Percentiles rank a stretch among this genome's conserved stretches.
Conservation (phyloP, 2,888 invertebrate genomes). For the Heteromyza rotundicornis region DNA sequence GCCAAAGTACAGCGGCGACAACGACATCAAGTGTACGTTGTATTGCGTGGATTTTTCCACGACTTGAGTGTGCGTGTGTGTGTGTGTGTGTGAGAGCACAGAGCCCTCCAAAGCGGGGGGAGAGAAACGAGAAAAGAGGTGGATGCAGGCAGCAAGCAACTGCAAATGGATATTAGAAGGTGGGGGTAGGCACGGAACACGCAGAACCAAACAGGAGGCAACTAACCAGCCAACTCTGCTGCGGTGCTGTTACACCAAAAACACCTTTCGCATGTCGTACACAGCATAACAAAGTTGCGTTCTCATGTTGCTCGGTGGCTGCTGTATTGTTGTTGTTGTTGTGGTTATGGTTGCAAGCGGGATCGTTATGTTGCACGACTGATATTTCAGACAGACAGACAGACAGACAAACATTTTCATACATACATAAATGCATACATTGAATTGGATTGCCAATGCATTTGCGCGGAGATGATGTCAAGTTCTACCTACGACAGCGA, state of each 20-base stretch:
- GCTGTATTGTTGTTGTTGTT: conserved; percentile 3
- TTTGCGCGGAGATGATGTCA: background rate
- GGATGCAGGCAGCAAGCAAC: no score
- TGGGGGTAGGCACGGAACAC: no score
- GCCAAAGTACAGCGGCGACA: background rate
- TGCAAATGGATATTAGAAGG: no score
- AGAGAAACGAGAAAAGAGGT: no score
- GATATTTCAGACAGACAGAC: background rate
- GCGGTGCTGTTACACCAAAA: background rate
- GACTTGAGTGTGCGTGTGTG: background rate
- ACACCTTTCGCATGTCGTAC: conserved; percentile 1
- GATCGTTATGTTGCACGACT: background rate
- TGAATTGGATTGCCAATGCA: background rate
- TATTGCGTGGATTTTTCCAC: background rate
- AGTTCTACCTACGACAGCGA: conserved; percentile 2
- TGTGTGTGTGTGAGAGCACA: background rate
- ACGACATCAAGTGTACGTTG: background rate
- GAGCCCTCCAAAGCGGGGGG: background rate
- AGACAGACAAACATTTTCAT: no score
- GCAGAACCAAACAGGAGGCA: no score
- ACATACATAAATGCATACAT: background rate
- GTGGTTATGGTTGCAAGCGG: background rate
- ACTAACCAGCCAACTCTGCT: no score
- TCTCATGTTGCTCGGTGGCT: background rate
- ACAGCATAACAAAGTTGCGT: background rate